Evolutionary conservation across 1,140 invertebrate species (phyloP).

Genomic region (Drosophila kohkoa): DNA sequence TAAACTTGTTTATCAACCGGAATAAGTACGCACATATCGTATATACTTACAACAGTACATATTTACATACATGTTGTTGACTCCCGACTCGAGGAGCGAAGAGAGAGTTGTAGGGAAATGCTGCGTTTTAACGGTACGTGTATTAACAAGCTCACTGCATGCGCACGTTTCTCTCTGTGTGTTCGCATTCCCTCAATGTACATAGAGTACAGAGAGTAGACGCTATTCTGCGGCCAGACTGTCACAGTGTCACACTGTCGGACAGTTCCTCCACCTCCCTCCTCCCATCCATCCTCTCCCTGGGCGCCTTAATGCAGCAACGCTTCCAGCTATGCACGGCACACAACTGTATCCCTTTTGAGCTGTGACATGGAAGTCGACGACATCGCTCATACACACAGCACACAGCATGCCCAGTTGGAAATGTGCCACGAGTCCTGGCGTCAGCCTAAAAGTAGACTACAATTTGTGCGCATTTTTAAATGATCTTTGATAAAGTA

Average conservation of each 20-base stretch:
- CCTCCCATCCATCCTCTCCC: constrained; percentile 53
- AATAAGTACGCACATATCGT: constrained; percentile 18
- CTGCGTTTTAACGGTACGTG: constrained; percentile 65
- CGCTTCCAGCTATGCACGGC: constrained; percentile 60
- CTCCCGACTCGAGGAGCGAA: not conserved
- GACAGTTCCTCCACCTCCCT: constrained; percentile 29
- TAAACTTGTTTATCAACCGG: constrained; percentile 4
- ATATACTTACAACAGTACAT: constrained; percentile 19
- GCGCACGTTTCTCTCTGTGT: constrained; percentile 55
- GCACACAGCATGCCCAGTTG: constrained; percentile 59
- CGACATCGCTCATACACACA: constrained; percentile 43
- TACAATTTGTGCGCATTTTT: constrained; percentile 7
- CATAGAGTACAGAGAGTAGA: constrained; percentile 32
- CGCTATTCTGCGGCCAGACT: constrained; percentile 4
- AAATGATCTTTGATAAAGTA: not conserved
- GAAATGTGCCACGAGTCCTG: constrained; percentile 52
- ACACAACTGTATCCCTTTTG: constrained; percentile 76
- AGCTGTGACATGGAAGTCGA: constrained; percentile 50
- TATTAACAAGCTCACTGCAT: constrained; percentile 68
- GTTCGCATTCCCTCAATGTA: constrained; percentile 54
- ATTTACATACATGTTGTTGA: not conserved
- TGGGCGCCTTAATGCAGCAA: constrained; percentile 45
- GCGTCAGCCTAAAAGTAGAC: constrained; percentile 65
- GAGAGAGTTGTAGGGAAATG: constrained; percentile 66
- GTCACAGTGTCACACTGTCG: constrained; percentile 2